Evolutionary conservation across 2,113 vertebrate species (phyloP).

Genomic region (Beaufortia kweichowensis): DNA sequence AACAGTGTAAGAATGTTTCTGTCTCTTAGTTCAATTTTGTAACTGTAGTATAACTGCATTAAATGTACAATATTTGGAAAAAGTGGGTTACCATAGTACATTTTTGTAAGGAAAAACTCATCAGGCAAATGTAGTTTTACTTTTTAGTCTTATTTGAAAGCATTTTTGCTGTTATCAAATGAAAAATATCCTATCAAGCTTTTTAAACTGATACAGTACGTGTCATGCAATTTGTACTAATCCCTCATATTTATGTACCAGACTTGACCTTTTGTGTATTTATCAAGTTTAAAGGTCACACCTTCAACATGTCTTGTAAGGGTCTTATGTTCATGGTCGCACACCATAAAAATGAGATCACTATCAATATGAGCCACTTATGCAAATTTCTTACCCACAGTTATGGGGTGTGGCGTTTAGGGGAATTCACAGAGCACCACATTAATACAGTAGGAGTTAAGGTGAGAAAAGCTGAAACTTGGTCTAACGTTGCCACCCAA

Average conservation of each 20-base stretch:
- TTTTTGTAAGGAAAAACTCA: too few relatives aligned
- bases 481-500: constrained; percentile 56
- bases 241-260: background rate
- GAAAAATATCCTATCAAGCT: background rate
- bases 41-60: too few relatives aligned
- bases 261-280: background rate
- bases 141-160: too few relatives aligned
- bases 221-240: background rate
- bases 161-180: background rate
- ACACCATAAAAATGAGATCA: constrained; percentile 69
- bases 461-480: background rate
- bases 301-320: background rate
- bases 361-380: constrained; percentile 62
- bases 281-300: background rate
- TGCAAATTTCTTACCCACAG: constrained; percentile 70
- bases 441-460: too few relatives aligned
- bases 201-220: background rate
- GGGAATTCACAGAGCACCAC: constrained; percentile 63
- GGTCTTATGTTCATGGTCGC: constrained; percentile 66
- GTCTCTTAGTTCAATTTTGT: too few relatives aligned
- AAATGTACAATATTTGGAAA: too few relatives aligned
- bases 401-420: constrained; percentile 56
- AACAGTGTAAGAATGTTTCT: too few relatives aligned
- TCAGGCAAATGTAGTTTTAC: too few relatives aligned
- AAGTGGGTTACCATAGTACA: too few relatives aligned